Base-by-base conservation (phyloP, 2,113 vertebrate genomes). In the Isichthys henryi region DNA sequence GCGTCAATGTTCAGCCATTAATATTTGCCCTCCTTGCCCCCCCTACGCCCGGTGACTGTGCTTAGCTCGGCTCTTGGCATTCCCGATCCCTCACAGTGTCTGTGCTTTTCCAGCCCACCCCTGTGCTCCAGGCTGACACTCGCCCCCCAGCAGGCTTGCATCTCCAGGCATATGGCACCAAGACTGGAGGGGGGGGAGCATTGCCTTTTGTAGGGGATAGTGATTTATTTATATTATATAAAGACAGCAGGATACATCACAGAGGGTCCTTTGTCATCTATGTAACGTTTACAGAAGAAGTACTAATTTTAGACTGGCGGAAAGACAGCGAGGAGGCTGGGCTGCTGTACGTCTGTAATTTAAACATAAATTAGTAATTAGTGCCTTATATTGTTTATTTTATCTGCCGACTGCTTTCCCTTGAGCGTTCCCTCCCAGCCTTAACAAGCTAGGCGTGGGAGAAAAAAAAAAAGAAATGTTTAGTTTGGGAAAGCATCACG, bases 161-260 rank as follows among this genome's bases (percentile, higher is more conserved):
- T 88, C 21, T 77, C 5, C 23, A 86, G 52, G 17, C 17, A 9
- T 17, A 62, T 66, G 5, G 10, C 31, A 43, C 39, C 31, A 13
- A 77, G 0, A 90, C n/a, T 87, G 80, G 21, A 0, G 19, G 5
- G 10, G 46, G 46, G 53, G 52, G 52, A 43, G 52, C 52, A 45
- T 62, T 46, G 15, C 80, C 82, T 89, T 89, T 56, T 70, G 8
- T 9, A 77, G n/a, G 70, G 43, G 17, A 50, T 49, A 39, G 88
- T 50, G 82, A 80, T 90, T 87, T 90, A 56, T 90, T 87, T 87
- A 87, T 53, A 53, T 90, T 90, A 87, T 90, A 87, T 90, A 80
- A 48, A 90, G 35, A 74, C 49, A 80, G 43, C 58, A 70, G 85
- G 17, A 52, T 31, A 77, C 31, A 11, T 70, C 45, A 9, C 19